Base-by-base conservation (phyloP, 2,888 invertebrate genomes). In the Mythimna pallens region DNA sequence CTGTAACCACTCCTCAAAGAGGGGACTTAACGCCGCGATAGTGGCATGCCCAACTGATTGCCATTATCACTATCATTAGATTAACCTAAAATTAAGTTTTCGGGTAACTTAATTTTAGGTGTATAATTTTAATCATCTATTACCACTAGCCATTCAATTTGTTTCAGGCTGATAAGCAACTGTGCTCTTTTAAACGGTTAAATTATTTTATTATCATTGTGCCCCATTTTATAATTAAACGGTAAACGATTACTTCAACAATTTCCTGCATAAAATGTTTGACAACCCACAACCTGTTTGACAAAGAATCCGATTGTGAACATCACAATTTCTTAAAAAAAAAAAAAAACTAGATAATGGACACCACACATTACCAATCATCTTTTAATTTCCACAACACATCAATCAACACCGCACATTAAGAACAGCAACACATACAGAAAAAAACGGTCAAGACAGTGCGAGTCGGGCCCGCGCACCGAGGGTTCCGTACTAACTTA, bases 351-450 rank as follows among this genome's bases (percentile, higher is more conserved):
- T 47, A 17, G 30, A 3, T 62, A 76, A 79, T 58, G 79, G 62
- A 77, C 61, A 36, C 12, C 50, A 43, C 25, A 66, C 66, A 63
- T 66, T 57, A 66, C 55, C 61, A 25, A 80, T 62, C 55, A 54
- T 30, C 17, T 73, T 76, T 52, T 66, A 66, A 77, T 80, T 62
- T 30, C 52, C 75, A 65, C 61, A 80, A 74, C 75, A 80, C 75
- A 78, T 77, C 81, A 63, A 77, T 80, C 81, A 75, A 8, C 7
- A n/a, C 55, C 36, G 7, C 25, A n/a, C 78, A 81, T 78, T 81
- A 65, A 25, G 22, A 70, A 55, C 57, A 58, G 61, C 34, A 67
- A 76, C 52, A 63, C 52, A 59, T 50, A 77, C 47, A 54, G 61
- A 54, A 63, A 79, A 67, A 47, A 67, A 12, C 12, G 10, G 54